Base-by-base conservation (phyloP, 2,888 invertebrate species). In the Phortica magna region DNA sequence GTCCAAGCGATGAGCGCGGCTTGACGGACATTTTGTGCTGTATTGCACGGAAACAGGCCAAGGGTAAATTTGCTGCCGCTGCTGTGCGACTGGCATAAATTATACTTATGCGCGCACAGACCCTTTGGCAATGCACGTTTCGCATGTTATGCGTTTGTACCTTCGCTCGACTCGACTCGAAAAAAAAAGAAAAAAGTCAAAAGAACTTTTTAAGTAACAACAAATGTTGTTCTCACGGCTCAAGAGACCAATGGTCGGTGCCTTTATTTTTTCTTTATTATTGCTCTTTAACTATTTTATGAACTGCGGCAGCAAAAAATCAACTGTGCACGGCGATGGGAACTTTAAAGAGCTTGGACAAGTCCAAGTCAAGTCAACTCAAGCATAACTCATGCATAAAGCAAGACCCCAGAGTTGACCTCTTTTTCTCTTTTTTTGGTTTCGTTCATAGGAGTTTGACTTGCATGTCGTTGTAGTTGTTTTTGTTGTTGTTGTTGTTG, bases 91-190 rank as follows among this genome's bases (percentile, higher is more conserved):
- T 77, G 82, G 79, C 81, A 88, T 88, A 85, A 85, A 86, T 88
- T 84, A 83, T 77, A 80, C 83, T 88, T 84, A 83, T 77, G 79
- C 83, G 83, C 81, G 74, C 77, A 79, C 75, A 75, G 77, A 79
- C 83, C 88, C 88, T 81, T 82, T 79, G 77, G 86, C 85, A 64
- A 80, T 88, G 88, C 86, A 86, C 86, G 86, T 85, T 86, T 81
- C 81, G 81, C 80, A 79, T 71, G 55, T 71, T 71, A 71, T 39
- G 70, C 55, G 19, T 71, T 71, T 31, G 65, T 65, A 12, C 19
- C 19, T 22, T 61, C 14, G 48, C 7, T 48, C 48, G 48, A 31
- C 31, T 31, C 31, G 2, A 31, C 43, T 43, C 43, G 43, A 9
- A 12, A 2, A 48, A 12, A 14, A 48, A 48, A 9, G 10, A 2